Percentiles rank a stretch among this genome's conserved stretches.
Conservation (phyloP, 1,140 invertebrate genomes). For the Drosophila persimilis region DNA sequence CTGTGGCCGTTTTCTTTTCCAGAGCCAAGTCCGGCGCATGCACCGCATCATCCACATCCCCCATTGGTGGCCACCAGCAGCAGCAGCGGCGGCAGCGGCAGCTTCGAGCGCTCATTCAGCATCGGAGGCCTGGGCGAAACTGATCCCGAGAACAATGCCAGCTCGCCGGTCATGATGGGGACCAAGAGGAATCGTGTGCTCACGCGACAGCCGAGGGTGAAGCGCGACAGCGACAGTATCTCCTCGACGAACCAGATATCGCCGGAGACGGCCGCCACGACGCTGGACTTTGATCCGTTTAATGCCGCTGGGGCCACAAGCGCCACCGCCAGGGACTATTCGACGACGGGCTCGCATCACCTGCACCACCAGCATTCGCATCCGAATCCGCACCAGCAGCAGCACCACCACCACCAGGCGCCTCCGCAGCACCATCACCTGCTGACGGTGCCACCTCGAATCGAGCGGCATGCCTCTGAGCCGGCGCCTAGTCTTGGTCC, state of each 20-base stretch:
- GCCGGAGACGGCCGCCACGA: slow-evolving; percentile 82
- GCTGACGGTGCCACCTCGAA: slow-evolving; percentile 83
- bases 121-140: slow-evolving; percentile 22
- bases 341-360: slow-evolving; percentile 61
- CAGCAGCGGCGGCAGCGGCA: slow-evolving; percentile 47
- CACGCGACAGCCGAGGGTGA: slow-evolving; percentile 87
- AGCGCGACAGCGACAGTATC: slow-evolving; percentile 85
- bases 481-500: slow-evolving; percentile 83
- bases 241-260: slow-evolving; percentile 83
- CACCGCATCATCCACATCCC: slow-evolving; percentile 42
- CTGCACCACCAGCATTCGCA: slow-evolving; percentile 44
- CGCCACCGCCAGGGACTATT: slow-evolving; percentile 62
- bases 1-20: slow-evolving; percentile 24
- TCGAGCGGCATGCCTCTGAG: slow-evolving; percentile 86
- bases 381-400: slow-evolving; percentile 31
- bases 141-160: slow-evolving; percentile 43
- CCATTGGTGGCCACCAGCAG: slow-evolving; percentile 51
- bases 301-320: slow-evolving; percentile 71
- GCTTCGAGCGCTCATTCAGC: too few relatives aligned
- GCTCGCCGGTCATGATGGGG: slow-evolving; percentile 81
- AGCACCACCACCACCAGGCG: slow-evolving; percentile 15
- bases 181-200: slow-evolving; percentile 86
- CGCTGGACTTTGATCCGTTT: slow-evolving; percentile 83
- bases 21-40: slow-evolving; percentile 70
- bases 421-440: slow-evolving; percentile 72